phyloP scores from a whole-genome alignment of 1,140 invertebrate species.

The Schmidtea mediterranea region DNA sequence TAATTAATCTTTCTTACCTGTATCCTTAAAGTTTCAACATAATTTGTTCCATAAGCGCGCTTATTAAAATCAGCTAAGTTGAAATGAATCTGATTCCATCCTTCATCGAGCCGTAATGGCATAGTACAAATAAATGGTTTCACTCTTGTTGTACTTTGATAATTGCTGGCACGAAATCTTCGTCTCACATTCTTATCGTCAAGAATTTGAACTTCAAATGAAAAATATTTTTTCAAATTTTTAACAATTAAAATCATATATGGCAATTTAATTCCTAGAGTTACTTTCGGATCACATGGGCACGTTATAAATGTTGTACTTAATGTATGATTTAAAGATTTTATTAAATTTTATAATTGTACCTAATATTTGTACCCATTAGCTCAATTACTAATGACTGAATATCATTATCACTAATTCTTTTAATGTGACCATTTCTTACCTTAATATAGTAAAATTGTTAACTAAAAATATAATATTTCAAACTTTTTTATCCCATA shows the following conservation, averaged over 20 bases:
- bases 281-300: slow-evolving; percentile 85
- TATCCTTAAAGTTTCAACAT: slow-evolving; percentile 84
- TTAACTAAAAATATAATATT: too few relatives aligned
- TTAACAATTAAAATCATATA: slow-evolving; percentile 99
- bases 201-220: slow-evolving; percentile 78
- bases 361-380: slow-evolving; percentile 76
- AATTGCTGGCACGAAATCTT: slow-evolving; percentile 72
- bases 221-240: slow-evolving; percentile 98
- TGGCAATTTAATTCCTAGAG: slow-evolving; percentile 84
- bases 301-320: slow-evolving; percentile 97
- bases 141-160: slow-evolving; percentile 61
- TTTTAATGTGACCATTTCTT: slow-evolving; percentile 86
- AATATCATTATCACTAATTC: slow-evolving; percentile 96
- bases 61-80: slow-evolving; percentile 92
- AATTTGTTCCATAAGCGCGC: slow-evolving; percentile 95
- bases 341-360: slow-evolving; percentile 13
- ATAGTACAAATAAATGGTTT: slow-evolving; percentile 70
- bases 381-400: slow-evolving; percentile 94
- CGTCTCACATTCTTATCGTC: slow-evolving; percentile 67
- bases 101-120: slow-evolving; percentile 73
- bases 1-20: too few relatives aligned
- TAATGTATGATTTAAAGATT: too few relatives aligned
- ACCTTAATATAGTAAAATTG: slow-evolving; percentile 31
- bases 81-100: slow-evolving; percentile 96
- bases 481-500: slow-evolving; percentile 89